These are phyloP conservation scores for Zingel zingel DNA, from an alignment of 2,113 vertebrate species.

Conservation along the genomic window DNA sequence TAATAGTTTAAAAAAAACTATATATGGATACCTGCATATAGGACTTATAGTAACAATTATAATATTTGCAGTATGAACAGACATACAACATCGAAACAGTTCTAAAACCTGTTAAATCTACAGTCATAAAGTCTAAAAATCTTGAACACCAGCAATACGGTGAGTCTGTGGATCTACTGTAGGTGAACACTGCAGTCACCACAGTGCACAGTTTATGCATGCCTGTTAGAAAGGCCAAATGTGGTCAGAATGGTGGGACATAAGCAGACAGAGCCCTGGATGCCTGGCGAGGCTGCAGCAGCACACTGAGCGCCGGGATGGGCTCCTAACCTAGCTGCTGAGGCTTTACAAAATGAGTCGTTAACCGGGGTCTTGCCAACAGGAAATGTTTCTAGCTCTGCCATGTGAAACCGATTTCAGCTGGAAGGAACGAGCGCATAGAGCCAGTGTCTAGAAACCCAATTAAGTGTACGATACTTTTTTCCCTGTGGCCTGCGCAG, in stretches of 20 bases:
- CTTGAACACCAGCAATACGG: not conserved
- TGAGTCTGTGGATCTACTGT: constrained; percentile 7
- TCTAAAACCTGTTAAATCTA: not conserved
- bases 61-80: not conserved
- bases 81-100: not conserved
- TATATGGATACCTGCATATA: not conserved
- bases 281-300: constrained; percentile 46
- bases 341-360: constrained; percentile 73
- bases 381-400: constrained; percentile 81
- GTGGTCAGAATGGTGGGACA: constrained; percentile 36
- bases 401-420: constrained; percentile 82
- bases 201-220: constrained; percentile 18
- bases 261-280: constrained; percentile 41
- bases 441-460: constrained; percentile 78
- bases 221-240: constrained; percentile 35
- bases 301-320: constrained; percentile 53
- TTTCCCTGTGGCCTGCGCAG: constrained; percentile 51
- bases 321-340: constrained; percentile 61
- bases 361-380: constrained; percentile 63
- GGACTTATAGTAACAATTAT: not conserved
- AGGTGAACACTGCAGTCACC: constrained; percentile 20
- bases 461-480: constrained; percentile 77
- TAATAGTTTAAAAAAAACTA: too few species aligned
- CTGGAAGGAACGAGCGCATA: constrained; percentile 65
- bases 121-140: not conserved